Evolutionary conservation across 2,113 vertebrate species (phyloP), one percentile per base, ranked within the genome.

Genomic region (Ginglymostoma cirratum): DNA sequence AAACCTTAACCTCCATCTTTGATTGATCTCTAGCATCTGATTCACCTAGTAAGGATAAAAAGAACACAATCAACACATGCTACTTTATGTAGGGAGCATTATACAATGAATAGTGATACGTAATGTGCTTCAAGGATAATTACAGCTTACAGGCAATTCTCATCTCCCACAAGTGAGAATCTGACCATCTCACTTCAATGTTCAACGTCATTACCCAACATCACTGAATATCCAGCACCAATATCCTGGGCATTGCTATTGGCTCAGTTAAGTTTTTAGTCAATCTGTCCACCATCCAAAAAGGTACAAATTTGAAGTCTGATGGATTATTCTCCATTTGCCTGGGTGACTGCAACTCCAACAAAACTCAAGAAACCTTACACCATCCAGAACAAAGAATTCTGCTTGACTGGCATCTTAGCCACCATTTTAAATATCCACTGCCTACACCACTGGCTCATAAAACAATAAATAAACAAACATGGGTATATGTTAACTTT

Each of bases 1-100:
- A 99, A 96, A 99, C 98, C 97, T 99, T 99, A 97, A 99, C 98
- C 97, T 99, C 99, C 97, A 99, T 97, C 97, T 99, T 99, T 96
- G 98, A 97, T 97, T 99, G 99, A 97, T 99, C 99, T 97, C 99
- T 97, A 97, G 99, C 98, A 97, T 99, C 99, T 97, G 98, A 97
- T 97, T 99, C 98, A 96, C 98, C 99, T 99, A 98, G 52, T 48
- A 87, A 96, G 19, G 96, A 96, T 96, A 96, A 42, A 27, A 27
- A 95, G 0, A 94, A 14, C 48, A 70, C 12, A 48, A 94, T 94
- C 17, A 95, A 52, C 27, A 52, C 38, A 95, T 95, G 24, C 52
- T 45, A 48, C 67, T 67, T 72, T 5, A 52, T 5, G 6, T 52
- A 52, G 34, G 34, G 21, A 69, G 42, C 45, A 34, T 95, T 34